These are phyloP conservation scores for Lordiphosa fenestrarum DNA, from an alignment of 2,888 invertebrate species.

Conservation along the genomic window DNA sequence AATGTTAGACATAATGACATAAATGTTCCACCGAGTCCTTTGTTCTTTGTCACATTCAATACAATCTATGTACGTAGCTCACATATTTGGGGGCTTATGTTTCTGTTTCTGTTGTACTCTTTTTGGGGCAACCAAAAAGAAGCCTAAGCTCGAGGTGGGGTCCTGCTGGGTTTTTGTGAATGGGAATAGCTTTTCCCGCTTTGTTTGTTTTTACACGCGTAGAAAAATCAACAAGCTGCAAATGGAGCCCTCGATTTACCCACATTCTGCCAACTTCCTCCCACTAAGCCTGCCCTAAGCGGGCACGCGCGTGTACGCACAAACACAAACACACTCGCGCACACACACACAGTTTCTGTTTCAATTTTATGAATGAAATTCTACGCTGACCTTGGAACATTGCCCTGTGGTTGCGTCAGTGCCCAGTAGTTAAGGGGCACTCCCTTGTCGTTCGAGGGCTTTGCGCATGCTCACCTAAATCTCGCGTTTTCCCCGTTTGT, in stretches of 20 bases:
- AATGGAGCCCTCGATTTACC: slow-evolving; percentile 33
- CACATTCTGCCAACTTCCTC: slow-evolving; percentile 9
- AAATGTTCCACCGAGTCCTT: too few relatives aligned
- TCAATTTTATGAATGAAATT: slow-evolving; percentile 73
- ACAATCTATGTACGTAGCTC: too few relatives aligned
- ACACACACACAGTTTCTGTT: slow-evolving; percentile 28
- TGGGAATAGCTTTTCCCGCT: slow-evolving; percentile 53
- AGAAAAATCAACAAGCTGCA: slow-evolving; percentile 67
- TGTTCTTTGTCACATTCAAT: too few relatives aligned
- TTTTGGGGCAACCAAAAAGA: neutral
- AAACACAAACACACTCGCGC: slow-evolving; percentile 18
- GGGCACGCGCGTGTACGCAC: slow-evolving; percentile 50
- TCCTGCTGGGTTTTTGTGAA: slow-evolving; percentile 39
- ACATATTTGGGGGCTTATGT: too few relatives aligned
- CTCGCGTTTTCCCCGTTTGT: slow-evolving; percentile 14
- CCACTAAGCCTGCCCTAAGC: neutral
- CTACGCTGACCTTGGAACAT: slow-evolving; percentile 65
- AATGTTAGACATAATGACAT: too few relatives aligned
- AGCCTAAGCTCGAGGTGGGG: neutral
- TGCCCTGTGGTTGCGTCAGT: slow-evolving; percentile 61
- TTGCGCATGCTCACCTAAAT: slow-evolving; percentile 43
- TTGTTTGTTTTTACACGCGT: slow-evolving; percentile 53
- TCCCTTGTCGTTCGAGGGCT: neutral
- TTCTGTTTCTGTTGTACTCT: too few relatives aligned
- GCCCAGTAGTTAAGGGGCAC: slow-evolving; percentile 27